Conservation (phyloP, 2,797 vertebrate species). For the Acrossocheilus fasciatus region DNA sequence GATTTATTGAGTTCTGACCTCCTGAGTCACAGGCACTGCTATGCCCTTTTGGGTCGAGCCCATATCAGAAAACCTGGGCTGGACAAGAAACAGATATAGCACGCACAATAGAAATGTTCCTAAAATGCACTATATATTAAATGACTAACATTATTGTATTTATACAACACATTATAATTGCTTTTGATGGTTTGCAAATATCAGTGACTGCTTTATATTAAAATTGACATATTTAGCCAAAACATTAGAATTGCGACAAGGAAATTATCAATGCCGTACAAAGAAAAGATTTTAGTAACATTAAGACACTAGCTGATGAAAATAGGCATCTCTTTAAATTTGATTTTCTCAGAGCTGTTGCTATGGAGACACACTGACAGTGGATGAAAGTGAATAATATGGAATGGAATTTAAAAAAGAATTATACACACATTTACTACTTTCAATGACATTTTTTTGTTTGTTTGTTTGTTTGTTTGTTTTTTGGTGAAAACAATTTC, state of each 20-base stretch:
- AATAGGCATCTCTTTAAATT: conserved; percentile 44
- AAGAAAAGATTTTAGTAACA: conserved; percentile 39
- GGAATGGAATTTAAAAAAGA: not conserved
- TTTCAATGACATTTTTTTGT: too few species aligned
- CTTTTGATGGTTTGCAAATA: conserved; percentile 44
- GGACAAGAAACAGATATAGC: not conserved
- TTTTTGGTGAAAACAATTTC: too few species aligned
- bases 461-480: too few species aligned
- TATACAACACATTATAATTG: not conserved
- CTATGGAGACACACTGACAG: conserved; percentile 66
- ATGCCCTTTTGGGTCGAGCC: conserved; percentile 44
- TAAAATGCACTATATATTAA: not conserved
- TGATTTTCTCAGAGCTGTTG: conserved; percentile 52
- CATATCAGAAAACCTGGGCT: conserved; percentile 38
- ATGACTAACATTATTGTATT: not conserved
- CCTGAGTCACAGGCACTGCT: conserved; percentile 41
- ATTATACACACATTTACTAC: not conserved
- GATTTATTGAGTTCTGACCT: conserved; percentile 65
- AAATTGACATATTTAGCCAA: conserved; percentile 17
- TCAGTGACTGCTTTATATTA: conserved; percentile 3
- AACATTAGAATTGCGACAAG: conserved; percentile 15
- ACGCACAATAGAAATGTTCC: conserved; percentile 3
- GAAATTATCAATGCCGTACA: conserved; percentile 27
- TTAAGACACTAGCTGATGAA: conserved; percentile 42
- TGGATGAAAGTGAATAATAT: not conserved